Conservation (phyloP, 2,113 vertebrate genomes). For the Macrotus californicus region DNA sequence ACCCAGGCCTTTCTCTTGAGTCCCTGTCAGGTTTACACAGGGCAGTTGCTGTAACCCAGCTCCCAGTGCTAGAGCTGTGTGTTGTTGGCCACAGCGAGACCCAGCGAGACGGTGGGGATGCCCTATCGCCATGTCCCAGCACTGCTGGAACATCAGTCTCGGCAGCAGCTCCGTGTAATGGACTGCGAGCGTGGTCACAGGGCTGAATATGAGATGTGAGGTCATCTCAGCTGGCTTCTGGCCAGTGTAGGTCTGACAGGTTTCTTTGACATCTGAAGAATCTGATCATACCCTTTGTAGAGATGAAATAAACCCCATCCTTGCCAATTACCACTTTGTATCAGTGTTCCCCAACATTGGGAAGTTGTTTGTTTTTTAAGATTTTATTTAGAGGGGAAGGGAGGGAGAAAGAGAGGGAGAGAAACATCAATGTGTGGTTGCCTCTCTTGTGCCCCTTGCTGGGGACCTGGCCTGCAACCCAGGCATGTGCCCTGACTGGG, state of each 20-base stretch:
- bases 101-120: neutral
- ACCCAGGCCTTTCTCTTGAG: neutral
- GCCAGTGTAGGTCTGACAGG: neutral
- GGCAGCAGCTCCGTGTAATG: neutral
- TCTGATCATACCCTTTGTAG: neutral
- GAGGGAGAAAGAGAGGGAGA: no score
- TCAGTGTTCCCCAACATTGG: neutral
- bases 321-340: neutral
- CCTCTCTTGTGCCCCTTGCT: no score
- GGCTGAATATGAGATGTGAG: neutral
- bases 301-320: neutral
- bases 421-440: no score
- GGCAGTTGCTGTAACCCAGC: neutral
- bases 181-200: no score
- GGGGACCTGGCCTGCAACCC: no score
- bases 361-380: neutral
- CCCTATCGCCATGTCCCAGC: no score
- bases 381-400: no score
- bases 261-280: neutral
- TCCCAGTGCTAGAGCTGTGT: neutral
- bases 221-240: neutral
- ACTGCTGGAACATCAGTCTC: neutral
- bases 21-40: neutral
- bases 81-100: neutral
- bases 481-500: no score